These are phyloP conservation scores for Dolomedes plantarius DNA, from an alignment of 2,888 invertebrate species.

Conservation along the genomic window DNA sequence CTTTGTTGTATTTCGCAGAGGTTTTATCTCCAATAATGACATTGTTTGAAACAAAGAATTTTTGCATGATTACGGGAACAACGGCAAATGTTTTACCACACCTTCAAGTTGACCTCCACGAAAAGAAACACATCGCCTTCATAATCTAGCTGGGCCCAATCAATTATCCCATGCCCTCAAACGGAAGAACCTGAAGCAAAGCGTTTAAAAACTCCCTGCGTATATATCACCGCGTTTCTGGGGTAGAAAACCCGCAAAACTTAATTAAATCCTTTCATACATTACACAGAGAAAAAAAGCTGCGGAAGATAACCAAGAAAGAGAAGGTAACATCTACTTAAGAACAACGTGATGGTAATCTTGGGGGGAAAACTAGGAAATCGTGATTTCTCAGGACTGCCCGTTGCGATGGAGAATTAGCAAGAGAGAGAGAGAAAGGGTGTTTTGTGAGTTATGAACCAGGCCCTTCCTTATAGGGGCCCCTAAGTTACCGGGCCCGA, in stretches of 20 bases:
- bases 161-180: constrained; percentile 7
- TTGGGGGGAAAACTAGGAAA: neutral
- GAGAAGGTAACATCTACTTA: constrained; percentile 12
- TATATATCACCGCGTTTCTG: too few species aligned
- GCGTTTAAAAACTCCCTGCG: too few species aligned
- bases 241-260: neutral
- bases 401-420: neutral
- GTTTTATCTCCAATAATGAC: too few species aligned
- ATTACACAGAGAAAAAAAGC: neutral
- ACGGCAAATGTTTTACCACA: too few species aligned
- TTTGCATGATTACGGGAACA: too few species aligned
- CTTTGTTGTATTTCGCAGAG: too few species aligned
- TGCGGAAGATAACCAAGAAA: neutral
- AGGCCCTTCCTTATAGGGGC: neutral
- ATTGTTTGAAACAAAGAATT: too few species aligned
- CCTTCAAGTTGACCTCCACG: neutral
- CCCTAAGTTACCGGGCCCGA: neutral
- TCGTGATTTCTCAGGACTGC: neutral
- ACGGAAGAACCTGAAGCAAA: neutral
- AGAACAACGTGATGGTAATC: neutral
- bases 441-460: neutral
- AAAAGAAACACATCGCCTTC: neutral
- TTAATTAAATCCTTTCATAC: constrained; percentile 5
- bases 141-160: neutral
- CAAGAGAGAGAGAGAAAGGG: neutral